Evolutionary conservation across 37 sponge, comb jelly and placozoan species (phyloP).

Genomic region (Haliclona indistincta): DNA sequence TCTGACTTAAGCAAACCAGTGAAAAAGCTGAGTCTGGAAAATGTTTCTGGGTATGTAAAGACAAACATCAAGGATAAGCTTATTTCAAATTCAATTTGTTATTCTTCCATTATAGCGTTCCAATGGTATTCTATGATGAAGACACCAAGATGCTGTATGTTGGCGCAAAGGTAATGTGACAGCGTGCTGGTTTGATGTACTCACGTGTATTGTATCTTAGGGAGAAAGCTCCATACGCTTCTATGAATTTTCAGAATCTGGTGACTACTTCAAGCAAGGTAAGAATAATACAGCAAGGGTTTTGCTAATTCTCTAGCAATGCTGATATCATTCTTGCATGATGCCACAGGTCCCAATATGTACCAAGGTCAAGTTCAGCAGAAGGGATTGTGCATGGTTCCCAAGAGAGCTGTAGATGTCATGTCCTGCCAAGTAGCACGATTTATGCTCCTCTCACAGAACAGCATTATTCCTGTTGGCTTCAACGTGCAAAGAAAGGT

Average conservation of each 20-base stretch:
- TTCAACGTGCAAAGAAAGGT: constrained; percentile 84
- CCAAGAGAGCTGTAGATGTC: constrained; percentile 79
- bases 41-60: constrained; percentile 39
- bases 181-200: constrained; percentile 1
- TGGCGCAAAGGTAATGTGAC: constrained; percentile 55
- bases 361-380: constrained; percentile 41
- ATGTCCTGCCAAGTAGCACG: constrained; percentile 81
- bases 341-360: constrained; percentile 41
- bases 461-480: constrained; percentile 72
- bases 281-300: neutral
- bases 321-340: too few relatives aligned
- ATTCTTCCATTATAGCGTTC: constrained; percentile 24
- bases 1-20: constrained; percentile 48
- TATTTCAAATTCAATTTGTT: neutral
- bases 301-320: neutral
- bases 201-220: constrained; percentile 9
- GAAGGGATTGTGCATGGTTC: constrained; percentile 74
- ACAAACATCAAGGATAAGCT: neutral
- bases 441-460: constrained; percentile 75
- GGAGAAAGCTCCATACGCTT: constrained; percentile 55
- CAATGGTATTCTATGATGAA: constrained; percentile 81
- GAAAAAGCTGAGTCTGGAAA: constrained; percentile 31
- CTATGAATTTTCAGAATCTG: constrained; percentile 51
- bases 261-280: constrained; percentile 51
- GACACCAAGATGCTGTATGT: constrained; percentile 79